These are phyloP conservation scores for Aleadryas rufinucha DNA, from an alignment of 2,113 vertebrate genomes.

Conservation along the genomic window DNA sequence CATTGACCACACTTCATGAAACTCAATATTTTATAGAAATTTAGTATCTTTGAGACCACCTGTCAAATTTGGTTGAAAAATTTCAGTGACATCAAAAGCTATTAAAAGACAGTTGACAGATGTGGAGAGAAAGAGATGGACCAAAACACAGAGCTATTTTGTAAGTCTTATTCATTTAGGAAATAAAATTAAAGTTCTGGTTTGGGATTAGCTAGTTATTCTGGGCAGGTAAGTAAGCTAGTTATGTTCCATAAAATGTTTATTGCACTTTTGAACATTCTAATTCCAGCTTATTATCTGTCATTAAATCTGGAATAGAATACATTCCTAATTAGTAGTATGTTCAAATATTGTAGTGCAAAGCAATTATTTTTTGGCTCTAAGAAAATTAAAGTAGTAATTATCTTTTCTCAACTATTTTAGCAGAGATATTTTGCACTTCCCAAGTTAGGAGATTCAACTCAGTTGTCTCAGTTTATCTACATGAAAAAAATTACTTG, in stretches of 20 bases:
- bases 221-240: not conserved
- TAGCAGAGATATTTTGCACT: not conserved
- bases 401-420: not conserved
- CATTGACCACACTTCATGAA: not conserved
- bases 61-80: not conserved
- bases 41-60: not conserved
- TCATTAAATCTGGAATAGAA: not conserved
- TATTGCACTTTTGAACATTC: not conserved
- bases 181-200: not conserved
- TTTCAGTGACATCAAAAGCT: not conserved
- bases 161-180: not conserved
- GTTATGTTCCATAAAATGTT: not conserved
- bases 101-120: not conserved
- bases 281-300: not conserved
- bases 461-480: not conserved
- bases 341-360: not conserved
- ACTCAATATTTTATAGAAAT: not conserved
- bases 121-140: not conserved
- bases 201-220: not conserved
- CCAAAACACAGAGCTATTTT: not conserved
- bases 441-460: not conserved
- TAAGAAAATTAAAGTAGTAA: not conserved
- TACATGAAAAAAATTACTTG: not conserved
- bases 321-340: not conserved
- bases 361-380: not conserved